Percentiles rank a stretch among this genome's conserved stretches.
These are phyloP conservation scores for Cephus cinctus DNA, from an alignment of 1,140 invertebrate genomes.

Conservation along the genomic window DNA sequence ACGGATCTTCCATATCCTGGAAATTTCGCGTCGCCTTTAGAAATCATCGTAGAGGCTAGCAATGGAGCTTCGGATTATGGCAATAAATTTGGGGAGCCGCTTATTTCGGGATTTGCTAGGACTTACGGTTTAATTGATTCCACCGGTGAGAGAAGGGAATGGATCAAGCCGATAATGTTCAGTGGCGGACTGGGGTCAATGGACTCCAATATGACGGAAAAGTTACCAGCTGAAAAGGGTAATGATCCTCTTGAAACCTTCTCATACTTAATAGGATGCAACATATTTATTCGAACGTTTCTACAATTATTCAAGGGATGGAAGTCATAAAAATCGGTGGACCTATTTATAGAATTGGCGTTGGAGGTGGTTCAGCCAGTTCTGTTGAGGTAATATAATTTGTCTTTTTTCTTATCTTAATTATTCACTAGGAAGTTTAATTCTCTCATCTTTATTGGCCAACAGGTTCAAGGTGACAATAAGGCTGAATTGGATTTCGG, in stretches of 20 bases:
- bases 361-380: conserved; percentile 94
- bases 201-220: conserved; percentile 75
- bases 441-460: conserved; percentile 9
- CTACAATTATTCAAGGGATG: conserved; percentile 61
- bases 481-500: conserved; percentile 88
- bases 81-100: conserved; percentile 98
- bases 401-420: no score
- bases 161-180: conserved; percentile 99
- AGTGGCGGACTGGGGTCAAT: conserved; percentile 93
- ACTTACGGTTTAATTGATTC: conserved; percentile 81
- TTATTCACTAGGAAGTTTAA: not conserved
- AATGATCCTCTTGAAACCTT: no score
- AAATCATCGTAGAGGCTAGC: conserved; percentile 91
- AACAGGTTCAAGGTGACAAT: conserved; percentile 82
- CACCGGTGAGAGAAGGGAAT: conserved; percentile 77
- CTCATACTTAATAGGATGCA: no score
- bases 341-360: conserved; percentile 94
- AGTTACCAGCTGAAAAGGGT: conserved; percentile 71
- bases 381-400: conserved; percentile 75
- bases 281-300: conserved; percentile 30
- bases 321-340: conserved; percentile 93
- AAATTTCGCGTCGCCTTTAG: conserved; percentile 87
- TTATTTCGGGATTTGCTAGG: conserved; percentile 87
- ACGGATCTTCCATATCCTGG: conserved; percentile 71
- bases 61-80: conserved; percentile 99